These are phyloP conservation scores for Phrynocephalus guinanensis DNA, from an alignment of 2,797 vertebrate species.

Conservation along the genomic window DNA sequence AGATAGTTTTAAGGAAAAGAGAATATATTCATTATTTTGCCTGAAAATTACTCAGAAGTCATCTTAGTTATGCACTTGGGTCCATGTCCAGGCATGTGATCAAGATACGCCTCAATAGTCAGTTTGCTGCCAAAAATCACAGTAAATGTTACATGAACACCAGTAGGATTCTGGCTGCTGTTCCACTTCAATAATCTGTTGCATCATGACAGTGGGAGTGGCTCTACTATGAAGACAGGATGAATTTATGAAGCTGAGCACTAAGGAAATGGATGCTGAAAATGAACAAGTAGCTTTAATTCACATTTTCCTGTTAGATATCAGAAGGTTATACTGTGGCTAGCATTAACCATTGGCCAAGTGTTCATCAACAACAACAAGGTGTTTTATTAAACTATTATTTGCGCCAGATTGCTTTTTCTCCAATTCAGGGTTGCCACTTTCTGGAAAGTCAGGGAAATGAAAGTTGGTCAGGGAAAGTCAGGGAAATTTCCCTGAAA, in stretches of 20 bases:
- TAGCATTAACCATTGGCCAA: not conserved
- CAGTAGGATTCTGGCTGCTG: too few species aligned
- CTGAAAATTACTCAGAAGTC: too few species aligned
- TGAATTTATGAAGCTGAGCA: not conserved
- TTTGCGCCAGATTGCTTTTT: not conserved
- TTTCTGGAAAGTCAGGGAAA: too few species aligned
- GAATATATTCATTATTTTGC: not conserved
- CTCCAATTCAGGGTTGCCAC: too few species aligned
- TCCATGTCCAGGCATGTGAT: too few species aligned
- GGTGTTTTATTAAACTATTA: too few species aligned
- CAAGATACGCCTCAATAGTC: too few species aligned
- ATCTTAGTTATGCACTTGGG: too few species aligned
- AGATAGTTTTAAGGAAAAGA: not conserved
- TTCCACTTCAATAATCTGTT: not conserved
- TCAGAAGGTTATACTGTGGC: not conserved
- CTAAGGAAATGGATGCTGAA: not conserved
- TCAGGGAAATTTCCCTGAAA: too few species aligned
- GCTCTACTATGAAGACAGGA: not conserved
- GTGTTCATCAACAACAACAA: not conserved
- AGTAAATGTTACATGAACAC: too few species aligned
- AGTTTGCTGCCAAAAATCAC: too few species aligned
- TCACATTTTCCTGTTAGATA: not conserved
- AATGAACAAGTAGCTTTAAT: not conserved
- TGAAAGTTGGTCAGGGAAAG: too few species aligned
- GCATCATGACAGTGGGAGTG: not conserved